Evolutionary conservation across 30 jellyfish, hydroid and myxozoan species (phyloP), one percentile per base, ranked within the genome.

Genomic region (Chrysaora quinquecirrha): DNA sequence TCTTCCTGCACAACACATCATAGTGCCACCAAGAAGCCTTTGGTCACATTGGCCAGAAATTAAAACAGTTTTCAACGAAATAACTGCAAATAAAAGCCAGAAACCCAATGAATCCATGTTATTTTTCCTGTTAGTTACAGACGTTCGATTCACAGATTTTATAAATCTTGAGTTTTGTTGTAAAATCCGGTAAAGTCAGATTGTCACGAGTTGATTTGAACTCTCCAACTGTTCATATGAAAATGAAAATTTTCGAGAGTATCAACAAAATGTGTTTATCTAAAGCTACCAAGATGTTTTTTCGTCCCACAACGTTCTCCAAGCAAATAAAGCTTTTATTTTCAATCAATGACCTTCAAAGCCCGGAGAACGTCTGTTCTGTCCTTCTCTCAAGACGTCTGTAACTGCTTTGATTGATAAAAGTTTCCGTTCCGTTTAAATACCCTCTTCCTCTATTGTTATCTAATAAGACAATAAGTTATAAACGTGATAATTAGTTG

Each of bases 1-100:
- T 74, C 90, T 86, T 62, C 89, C 96, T 12, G 86, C 80, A 71
- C 98, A 93, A 82, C 98, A 93, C 88, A 61, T 87, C 89, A 93
- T 34, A 1, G 75, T 49, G 19, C 98, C 98, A 19, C 96, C 96
- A 47, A 16, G 70, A 20, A 88, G 87, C 50, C 96, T 60, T 58
- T 90, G 97, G 81, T 90, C 97, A 71, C 97, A 90, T 72, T 83
- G 85, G 18, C 96, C 48, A 11, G 79, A 30, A 54, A 86, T 81
- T 27, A 77, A 28, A 3, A 35, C 58, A 49, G 84, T 27, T 48
- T 46, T 64, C 54, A 61, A 3, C 60, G 66, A 47, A 12, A 89
- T 28, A 30, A 76, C 77, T 12, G 48, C 72, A 22, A 67, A 3
- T 33, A 81, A 30, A 30, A 48, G 58, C 60, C 43, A 23, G 20